Conservation (phyloP, 1,140 invertebrate species). For the Armadillidium nasatum region DNA sequence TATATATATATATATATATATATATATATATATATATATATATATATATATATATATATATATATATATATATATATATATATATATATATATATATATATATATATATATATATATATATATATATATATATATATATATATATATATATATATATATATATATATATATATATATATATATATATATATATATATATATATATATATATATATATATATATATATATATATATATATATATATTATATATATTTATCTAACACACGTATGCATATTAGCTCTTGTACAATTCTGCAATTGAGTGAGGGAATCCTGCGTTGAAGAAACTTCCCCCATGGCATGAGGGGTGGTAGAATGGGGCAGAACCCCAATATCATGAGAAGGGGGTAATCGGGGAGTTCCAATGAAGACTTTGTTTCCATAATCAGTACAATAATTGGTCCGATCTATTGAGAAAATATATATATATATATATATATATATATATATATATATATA, state of each 20-base stretch:
- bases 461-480: background rate
- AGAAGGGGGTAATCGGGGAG: conserved; percentile 16
- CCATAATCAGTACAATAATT: conserved; percentile 10
- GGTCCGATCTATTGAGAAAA: background rate
- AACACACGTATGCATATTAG: conserved; percentile 34
- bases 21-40: conserved; percentile 1
- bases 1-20: background rate
- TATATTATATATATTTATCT: conserved; percentile 32
- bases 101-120: background rate
- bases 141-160: background rate
- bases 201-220: background rate
- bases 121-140: background rate
- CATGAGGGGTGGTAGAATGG: background rate
- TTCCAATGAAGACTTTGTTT: background rate
- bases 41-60: conserved; percentile 26
- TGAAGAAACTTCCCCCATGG: conserved; percentile 17
- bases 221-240: background rate
- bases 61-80: background rate
- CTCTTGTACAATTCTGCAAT: conserved; percentile 32
- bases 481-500: background rate
- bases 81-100: background rate
- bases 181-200: conserved; percentile 9
- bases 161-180: conserved; percentile 23
- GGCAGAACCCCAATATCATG: background rate
- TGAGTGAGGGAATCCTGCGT: conserved; percentile 33